Base-by-base conservation (phyloP, 1,140 invertebrate genomes). In the Atta cephalotes region DNA sequence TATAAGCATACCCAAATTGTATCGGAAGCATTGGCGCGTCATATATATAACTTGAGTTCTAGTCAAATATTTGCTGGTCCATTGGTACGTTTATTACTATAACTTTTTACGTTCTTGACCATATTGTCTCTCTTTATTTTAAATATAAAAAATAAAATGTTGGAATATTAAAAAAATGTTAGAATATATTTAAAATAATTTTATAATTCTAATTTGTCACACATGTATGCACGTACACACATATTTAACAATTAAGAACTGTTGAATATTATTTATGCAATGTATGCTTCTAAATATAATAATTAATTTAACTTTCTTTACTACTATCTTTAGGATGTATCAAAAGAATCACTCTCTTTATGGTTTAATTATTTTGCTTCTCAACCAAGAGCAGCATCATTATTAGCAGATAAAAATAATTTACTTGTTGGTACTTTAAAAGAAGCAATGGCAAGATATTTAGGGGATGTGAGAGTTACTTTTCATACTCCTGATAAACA, bases 11-110 rank as follows among this genome's bases (percentile, higher is more conserved):
- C 98, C 0, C 96, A 96, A 92, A 94, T 97, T 35, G 96, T 99
- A 63, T 98, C 98, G 2, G 97, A 99, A 93, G 97, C 98, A 2
- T 95, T 99, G 63, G 98, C 98, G 1, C 96, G 97, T 53, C 97
- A 97, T 93, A 96, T 99, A 79, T 99, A 98, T 95, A 98, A 98
- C 94, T 94, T 98, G 68, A 97, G 97, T 12, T 95, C 95, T 63
- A 96, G 96, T 86, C 96, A 96, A 87, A 95, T 98, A 3, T 98
- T 98, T 92, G 96, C 96, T 80, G 96, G 97, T 62, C 96, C 96
- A 68, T 93, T 98, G 96, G 97, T 98, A 96, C 49, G 74, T 51
- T 65, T 39, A 63, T 53, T 28, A 9, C 21, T n/a, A 49, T 25
- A 60, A 31, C 68, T n/a, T 53, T 68, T 86, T 80, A 39, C 5